phyloP scores from a whole-genome alignment of 2,888 invertebrate species.

The Ommatoiulus sabulosus region DNA sequence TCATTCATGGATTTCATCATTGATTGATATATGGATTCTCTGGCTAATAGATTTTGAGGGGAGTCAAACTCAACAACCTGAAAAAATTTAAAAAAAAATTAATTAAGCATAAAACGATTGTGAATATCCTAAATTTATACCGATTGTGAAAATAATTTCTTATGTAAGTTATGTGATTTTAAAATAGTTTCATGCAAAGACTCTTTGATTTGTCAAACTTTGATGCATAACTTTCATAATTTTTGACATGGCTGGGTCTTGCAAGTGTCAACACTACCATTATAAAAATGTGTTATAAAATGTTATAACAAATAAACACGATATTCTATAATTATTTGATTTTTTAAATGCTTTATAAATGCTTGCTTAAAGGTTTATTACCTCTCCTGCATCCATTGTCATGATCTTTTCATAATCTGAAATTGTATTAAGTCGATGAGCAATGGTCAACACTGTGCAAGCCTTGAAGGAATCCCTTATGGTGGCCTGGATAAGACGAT shows the following conservation, averaged over 20 bases:
- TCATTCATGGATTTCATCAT: constrained; percentile 58
- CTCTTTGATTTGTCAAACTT: too few species aligned
- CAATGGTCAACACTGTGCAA: constrained; percentile 74
- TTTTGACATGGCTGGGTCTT: too few species aligned
- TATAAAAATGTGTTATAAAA: too few species aligned
- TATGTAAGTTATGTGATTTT: too few species aligned
- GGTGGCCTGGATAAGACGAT: constrained; percentile 71
- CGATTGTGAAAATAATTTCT: neutral
- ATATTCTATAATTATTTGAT: too few species aligned
- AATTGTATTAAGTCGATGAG: constrained; percentile 74
- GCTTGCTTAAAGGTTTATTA: constrained; percentile 59
- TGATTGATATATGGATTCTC: constrained; percentile 55
- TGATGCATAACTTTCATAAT: too few species aligned
- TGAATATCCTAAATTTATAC: too few species aligned
- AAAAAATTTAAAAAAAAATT: neutral
- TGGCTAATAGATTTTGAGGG: constrained; percentile 66
- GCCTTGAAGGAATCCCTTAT: constrained; percentile 71
- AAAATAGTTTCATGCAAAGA: too few species aligned
- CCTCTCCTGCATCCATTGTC: constrained; percentile 72
- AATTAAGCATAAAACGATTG: neutral
- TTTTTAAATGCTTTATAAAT: neutral
- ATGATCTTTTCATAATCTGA: constrained; percentile 71
- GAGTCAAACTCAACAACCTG: constrained; percentile 69
- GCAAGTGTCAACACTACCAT: too few species aligned
- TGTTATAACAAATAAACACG: neutral